Conservation (phyloP, 2,888 invertebrate species). For the Arctia plantaginis region DNA sequence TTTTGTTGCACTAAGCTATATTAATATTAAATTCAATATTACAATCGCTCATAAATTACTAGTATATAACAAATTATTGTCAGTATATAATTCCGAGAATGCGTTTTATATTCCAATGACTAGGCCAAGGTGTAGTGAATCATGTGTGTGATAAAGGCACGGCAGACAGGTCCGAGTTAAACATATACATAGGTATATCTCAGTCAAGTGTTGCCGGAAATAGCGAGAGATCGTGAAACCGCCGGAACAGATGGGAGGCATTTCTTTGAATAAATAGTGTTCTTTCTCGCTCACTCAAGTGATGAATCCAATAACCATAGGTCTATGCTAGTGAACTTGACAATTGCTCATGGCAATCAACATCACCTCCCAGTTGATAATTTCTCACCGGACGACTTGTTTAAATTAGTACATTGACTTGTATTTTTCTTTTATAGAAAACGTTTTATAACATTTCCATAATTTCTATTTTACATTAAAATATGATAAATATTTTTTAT, state of each 20-base stretch:
- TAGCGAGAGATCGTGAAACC: conserved; percentile 50
- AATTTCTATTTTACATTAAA: neutral
- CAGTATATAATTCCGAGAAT: conserved; percentile 35
- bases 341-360: neutral
- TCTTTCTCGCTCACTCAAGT: conserved; percentile 36
- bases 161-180: conserved; percentile 34
- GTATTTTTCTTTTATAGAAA: neutral
- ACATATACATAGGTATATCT: conserved; percentile 32
- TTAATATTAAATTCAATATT: neutral
- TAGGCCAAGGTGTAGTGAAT: conserved; percentile 51
- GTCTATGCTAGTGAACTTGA: neutral
- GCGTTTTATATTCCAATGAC: conserved; percentile 29
- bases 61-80: conserved; percentile 5
- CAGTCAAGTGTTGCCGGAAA: conserved; percentile 58
- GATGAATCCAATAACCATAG: neutral
- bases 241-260: conserved; percentile 48
- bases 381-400: neutral
- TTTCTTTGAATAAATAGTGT: conserved; percentile 44
- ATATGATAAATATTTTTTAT: too few species aligned
- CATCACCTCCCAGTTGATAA: neutral
- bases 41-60: neutral
- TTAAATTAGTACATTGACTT: neutral
- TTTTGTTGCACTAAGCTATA: neutral
- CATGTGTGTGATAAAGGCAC: conserved; percentile 41
- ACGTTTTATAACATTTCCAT: neutral